Evolutionary conservation across 2,113 vertebrate species (phyloP).

Genomic region (Spea multiplicata): DNA sequence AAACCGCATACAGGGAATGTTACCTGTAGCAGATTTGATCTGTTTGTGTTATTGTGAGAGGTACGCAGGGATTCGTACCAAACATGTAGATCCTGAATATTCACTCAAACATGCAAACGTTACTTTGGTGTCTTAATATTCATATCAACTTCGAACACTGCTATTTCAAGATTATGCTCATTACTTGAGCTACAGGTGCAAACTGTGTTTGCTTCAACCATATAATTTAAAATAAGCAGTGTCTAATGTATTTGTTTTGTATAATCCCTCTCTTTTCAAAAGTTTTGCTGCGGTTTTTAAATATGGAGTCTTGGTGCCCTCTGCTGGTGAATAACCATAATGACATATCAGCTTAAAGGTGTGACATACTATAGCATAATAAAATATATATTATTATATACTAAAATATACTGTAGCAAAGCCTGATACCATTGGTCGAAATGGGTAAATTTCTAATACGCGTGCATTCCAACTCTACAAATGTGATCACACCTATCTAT

Average conservation of each 20-base stretch:
- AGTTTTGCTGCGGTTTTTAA: constrained; percentile 51
- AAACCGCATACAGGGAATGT: constrained; percentile 13
- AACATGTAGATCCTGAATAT: neutral
- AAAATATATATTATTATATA: too few relatives aligned
- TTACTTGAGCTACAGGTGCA: constrained; percentile 53
- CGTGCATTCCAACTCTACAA: too few relatives aligned
- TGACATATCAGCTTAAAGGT: neutral
- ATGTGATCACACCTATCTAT: too few relatives aligned
- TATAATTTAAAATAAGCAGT: constrained; percentile 52
- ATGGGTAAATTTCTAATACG: too few relatives aligned
- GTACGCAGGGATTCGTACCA: constrained; percentile 1
- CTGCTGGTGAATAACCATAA: constrained; percentile 67
- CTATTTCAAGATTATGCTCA: constrained; percentile 50
- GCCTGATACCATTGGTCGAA: too few relatives aligned
- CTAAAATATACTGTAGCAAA: too few relatives aligned
- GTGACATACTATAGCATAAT: too few relatives aligned
- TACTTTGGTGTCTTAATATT: constrained; percentile 49
- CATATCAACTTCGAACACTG: constrained; percentile 44
- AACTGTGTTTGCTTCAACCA: constrained; percentile 50
- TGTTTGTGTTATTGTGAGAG: constrained; percentile 17
- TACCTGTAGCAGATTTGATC: constrained; percentile 29
- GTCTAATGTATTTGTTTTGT: constrained; percentile 45
- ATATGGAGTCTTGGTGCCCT: constrained; percentile 69
- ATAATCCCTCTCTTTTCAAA: constrained; percentile 51
- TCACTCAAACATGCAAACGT: neutral